Evolutionary conservation across 1,140 invertebrate genomes (phyloP).

Genomic region (Calephelis nemesis): DNA sequence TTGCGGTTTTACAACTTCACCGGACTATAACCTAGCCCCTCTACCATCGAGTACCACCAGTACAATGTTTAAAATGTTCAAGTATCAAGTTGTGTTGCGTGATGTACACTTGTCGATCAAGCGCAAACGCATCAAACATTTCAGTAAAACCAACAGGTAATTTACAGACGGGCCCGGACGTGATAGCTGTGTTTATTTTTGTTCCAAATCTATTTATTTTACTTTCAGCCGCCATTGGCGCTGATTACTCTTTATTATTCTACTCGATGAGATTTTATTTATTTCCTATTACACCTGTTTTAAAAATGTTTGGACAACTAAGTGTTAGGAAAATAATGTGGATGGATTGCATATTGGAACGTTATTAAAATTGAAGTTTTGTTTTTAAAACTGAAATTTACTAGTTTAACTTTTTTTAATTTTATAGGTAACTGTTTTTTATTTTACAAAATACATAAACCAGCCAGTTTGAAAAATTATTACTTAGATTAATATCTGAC

Average conservation of each 20-base stretch:
- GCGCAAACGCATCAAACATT: slow-evolving; percentile 69
- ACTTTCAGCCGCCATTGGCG: slow-evolving; percentile 41
- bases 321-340: slow-evolving; percentile 33
- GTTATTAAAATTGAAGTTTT: neutral
- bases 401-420: too few relatives aligned
- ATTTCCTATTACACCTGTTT: slow-evolving; percentile 39
- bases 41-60: too few relatives aligned
- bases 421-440: too few relatives aligned
- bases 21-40: too few relatives aligned
- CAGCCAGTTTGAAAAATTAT: too few relatives aligned
- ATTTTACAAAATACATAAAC: too few relatives aligned
- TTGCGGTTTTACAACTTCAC: too few relatives aligned
- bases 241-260: slow-evolving; percentile 70
- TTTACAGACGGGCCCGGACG: slow-evolving; percentile 50
- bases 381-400: neutral
- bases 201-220: slow-evolving; percentile 69
- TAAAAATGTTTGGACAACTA: slow-evolving; percentile 32
- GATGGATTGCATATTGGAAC: slow-evolving; percentile 19
- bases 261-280: slow-evolving; percentile 33
- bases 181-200: slow-evolving; percentile 61
- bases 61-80: neutral
- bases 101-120: slow-evolving; percentile 52
- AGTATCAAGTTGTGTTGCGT: slow-evolving; percentile 35
- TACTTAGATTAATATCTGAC: too few relatives aligned
- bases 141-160: slow-evolving; percentile 73